A percentile compares a stretch with the other conserved stretches of the same genome.
These are phyloP conservation scores for Isichthys henryi DNA, from an alignment of 2,113 vertebrate species.

Conservation along the genomic window DNA sequence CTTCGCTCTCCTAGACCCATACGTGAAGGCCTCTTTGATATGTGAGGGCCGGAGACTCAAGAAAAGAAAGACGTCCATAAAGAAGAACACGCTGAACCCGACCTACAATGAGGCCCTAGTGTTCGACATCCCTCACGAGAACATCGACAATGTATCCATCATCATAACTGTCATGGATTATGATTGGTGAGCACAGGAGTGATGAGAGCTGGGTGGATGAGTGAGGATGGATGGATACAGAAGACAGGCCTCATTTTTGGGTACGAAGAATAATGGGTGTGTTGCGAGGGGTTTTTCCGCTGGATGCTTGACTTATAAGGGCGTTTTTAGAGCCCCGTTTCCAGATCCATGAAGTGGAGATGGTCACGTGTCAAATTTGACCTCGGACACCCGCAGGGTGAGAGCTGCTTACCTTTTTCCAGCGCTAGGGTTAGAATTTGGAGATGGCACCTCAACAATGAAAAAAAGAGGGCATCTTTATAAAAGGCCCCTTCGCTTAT, in stretches of 20 bases:
- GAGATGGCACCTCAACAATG: not conserved
- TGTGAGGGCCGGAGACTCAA: slow-evolving; percentile 83
- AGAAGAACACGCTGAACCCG: slow-evolving; percentile 89
- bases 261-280: not conserved
- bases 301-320: not conserved
- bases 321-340: not conserved
- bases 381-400: not conserved
- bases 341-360: not conserved
- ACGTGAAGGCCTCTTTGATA: slow-evolving; percentile 86
- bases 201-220: not conserved
- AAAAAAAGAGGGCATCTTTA: not conserved
- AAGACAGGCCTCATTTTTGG: not conserved
- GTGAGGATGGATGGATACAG: not conserved
- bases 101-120: slow-evolving; percentile 87
- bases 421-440: not conserved
- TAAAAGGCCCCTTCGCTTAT: not conserved
- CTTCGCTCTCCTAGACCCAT: slow-evolving; percentile 65
- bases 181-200: slow-evolving; percentile 69
- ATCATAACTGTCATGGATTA: slow-evolving; percentile 87
- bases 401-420: not conserved
- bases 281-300: not conserved
- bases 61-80: slow-evolving; percentile 90
- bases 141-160: slow-evolving; percentile 78
- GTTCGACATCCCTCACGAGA: slow-evolving; percentile 86
- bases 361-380: not conserved